phyloP scores from a whole-genome alignment of 2,797 vertebrate genomes.

The Crocidura indochinensis region DNA sequence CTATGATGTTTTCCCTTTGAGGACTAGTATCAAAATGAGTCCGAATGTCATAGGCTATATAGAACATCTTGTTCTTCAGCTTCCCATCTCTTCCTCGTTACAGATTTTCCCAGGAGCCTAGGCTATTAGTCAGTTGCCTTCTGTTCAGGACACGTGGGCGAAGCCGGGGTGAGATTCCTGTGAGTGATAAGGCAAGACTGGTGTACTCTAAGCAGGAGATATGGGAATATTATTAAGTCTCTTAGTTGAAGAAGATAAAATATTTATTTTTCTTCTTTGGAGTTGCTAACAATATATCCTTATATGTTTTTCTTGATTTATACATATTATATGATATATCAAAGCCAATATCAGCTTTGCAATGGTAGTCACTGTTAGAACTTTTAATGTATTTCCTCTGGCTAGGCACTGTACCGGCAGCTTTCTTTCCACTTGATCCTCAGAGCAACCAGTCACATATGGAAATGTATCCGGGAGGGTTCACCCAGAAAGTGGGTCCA shows the following conservation, averaged over 20 bases:
- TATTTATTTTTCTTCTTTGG: neutral
- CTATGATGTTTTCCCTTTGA: neutral
- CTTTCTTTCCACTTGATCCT: neutral
- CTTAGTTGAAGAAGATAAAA: neutral
- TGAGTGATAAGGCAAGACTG: neutral
- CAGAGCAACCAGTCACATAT: neutral
- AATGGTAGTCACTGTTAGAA: neutral
- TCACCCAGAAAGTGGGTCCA: neutral
- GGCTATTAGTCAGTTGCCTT: constrained; percentile 53
- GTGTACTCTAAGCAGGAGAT: neutral
- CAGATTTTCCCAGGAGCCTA: constrained; percentile 6
- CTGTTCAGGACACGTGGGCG: neutral
- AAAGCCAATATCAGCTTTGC: constrained; percentile 10
- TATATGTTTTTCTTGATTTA: constrained; percentile 36
- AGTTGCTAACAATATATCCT: neutral
- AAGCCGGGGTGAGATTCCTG: neutral
- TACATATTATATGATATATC: neutral
- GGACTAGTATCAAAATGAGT: neutral
- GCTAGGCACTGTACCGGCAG: neutral
- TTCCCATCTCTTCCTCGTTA: neutral
- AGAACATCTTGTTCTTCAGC: constrained; percentile 5
- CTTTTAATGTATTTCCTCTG: neutral
- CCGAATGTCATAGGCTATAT: neutral
- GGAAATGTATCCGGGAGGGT: no score
- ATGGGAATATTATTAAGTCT: neutral